Base-by-base conservation (phyloP, 2,113 vertebrate species). In the Melanerpes aurifrons region DNA sequence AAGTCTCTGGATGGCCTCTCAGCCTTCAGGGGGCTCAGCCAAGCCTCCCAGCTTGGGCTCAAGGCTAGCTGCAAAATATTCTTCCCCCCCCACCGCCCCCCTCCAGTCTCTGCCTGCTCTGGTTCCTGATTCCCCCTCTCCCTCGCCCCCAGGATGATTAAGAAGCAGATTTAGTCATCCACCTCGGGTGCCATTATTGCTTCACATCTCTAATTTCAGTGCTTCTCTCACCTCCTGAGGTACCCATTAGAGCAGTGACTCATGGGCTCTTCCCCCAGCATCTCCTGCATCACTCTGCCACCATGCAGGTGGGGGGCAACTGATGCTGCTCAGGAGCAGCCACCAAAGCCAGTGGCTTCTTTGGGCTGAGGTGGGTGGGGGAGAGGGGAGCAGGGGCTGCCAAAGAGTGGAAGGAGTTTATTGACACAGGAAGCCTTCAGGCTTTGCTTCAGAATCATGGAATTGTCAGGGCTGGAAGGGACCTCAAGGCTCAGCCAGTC, bases 81-180 rank as follows among this genome's bases (percentile, higher is more conserved):
- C 7, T 16, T 86, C 70, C 66, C 37, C 62, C 56, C 28, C 63
- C 35, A n/a, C n/a, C n/a, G n/a, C 35, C 35, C 82, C 10, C 2
- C 67, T 71, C 37, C 37, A 37, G 10, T 1, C 56, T 28, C 1
- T 58, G 82, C 82, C 86, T 80, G 10, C 8, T 37, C 37, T 37
- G 37, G 5, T 32, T 64, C 64, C 7, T 70, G 37, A 14, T 50
- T 74, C 69, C 81, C 63, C 77, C 12, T 88, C 82, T 70, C 37
- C 61, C 20, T 87, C 94, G 4, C 95, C 96, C 85, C 91, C 93
- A 78, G 79, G 68, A 91, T 95, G 91, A 96, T 93, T 94, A 96
- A 95, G 79, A 93, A 53, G 59, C 77, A 70, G 64, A 85, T 95
- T 93, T 92, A 93, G 90, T 96, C 94, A 95, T 82, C 91, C 61